A percentile compares a stretch with the other conserved stretches of the same genome.
phyloP scores from a whole-genome alignment of 2,888 invertebrate species.

The Erynnis tages region DNA sequence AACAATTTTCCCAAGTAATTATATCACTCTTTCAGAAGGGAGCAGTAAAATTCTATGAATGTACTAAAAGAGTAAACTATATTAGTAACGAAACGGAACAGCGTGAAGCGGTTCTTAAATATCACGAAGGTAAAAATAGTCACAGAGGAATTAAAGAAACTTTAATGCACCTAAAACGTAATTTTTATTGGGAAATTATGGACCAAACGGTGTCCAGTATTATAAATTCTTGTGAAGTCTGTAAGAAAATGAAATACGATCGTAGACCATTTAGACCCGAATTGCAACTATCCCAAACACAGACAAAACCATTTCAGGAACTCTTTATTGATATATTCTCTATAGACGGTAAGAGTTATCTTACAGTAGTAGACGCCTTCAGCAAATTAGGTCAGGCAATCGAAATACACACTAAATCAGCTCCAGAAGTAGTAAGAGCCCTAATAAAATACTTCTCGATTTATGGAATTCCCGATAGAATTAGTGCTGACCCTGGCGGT shows the following conservation, averaged over 20 bases:
- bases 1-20: slow-evolving; percentile 24
- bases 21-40: slow-evolving; percentile 33
- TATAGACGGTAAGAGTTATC: slow-evolving; percentile 20
- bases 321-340: slow-evolving; percentile 25
- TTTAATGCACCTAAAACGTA: neutral
- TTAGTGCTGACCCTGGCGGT: neutral
- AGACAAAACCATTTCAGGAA: slow-evolving; percentile 13
- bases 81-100: slow-evolving; percentile 24
- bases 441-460: neutral
- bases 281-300: slow-evolving; percentile 24
- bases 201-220: slow-evolving; percentile 24
- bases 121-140: slow-evolving; percentile 25
- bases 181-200: slow-evolving; percentile 31
- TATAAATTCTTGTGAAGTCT: slow-evolving; percentile 37
- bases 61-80: slow-evolving; percentile 33
- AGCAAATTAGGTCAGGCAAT: neutral
- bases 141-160: slow-evolving; percentile 29
- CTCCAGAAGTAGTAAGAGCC: neutral
- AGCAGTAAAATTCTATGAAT: slow-evolving; percentile 34
- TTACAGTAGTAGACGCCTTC: slow-evolving; percentile 15
- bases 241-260: slow-evolving; percentile 34
- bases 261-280: slow-evolving; percentile 23
- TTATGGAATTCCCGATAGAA: neutral
- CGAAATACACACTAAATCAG: neutral
- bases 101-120: slow-evolving; percentile 19